These are phyloP conservation scores for Chaenodraco wilsoni DNA, from an alignment of 2,797 vertebrate species.

Conservation along the genomic window DNA sequence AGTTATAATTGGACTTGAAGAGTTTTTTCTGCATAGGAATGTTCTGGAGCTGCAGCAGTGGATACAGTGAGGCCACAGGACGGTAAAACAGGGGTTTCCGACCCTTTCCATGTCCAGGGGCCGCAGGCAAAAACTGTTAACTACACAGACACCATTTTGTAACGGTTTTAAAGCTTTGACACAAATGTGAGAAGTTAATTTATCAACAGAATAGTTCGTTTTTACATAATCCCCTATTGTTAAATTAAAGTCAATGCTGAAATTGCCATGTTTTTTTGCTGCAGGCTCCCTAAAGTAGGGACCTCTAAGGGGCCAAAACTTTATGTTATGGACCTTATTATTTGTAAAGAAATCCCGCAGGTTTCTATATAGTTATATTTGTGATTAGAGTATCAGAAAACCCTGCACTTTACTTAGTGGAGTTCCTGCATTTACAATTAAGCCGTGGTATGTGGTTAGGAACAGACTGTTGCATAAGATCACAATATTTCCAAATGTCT, in stretches of 20 bases:
- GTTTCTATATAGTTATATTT: not conserved
- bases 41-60: conserved; percentile 52
- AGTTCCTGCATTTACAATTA: not conserved
- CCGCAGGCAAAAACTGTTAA: conserved; percentile 21
- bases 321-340: not conserved
- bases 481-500: no score
- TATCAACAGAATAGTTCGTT: not conserved
- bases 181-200: not conserved
- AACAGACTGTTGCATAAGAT: not conserved
- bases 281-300: not conserved
- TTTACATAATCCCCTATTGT: not conserved
- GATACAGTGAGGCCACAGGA: conserved; percentile 59
- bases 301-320: not conserved
- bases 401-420: not conserved
- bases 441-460: not conserved
- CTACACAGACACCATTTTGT: conserved; percentile 26
- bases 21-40: conserved; percentile 69
- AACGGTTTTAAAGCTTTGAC: conserved; percentile 11
- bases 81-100: conserved; percentile 41
- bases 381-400: no score
- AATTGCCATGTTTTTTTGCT: not conserved
- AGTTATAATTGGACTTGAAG: conserved; percentile 29
- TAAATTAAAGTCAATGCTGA: not conserved
- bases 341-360: not conserved
- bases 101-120: conserved; percentile 27